Conservation (phyloP, 2,113 vertebrate species). For the Cairina moschata region DNA sequence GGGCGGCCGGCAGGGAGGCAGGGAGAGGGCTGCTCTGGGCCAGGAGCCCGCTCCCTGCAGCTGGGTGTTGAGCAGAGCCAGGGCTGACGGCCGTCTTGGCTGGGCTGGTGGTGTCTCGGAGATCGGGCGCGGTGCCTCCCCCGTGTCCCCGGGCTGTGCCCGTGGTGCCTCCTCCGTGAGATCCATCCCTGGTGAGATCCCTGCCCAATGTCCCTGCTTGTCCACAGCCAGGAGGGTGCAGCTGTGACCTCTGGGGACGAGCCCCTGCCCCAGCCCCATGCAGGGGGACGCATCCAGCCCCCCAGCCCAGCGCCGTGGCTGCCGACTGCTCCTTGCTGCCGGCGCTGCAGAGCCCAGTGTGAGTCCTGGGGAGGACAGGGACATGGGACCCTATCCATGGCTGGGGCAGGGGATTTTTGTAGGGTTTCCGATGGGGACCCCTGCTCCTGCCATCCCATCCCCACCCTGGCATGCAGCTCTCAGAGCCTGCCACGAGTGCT, state of each 20-base stretch:
- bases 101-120: not conserved
- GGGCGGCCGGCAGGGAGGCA: accelerated
- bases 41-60: not conserved
- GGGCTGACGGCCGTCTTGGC: not conserved
- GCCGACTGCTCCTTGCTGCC: not conserved
- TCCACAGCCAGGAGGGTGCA: not conserved
- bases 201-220: too few species aligned
- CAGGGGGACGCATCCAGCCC: accelerated
- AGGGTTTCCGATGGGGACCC: too few species aligned
- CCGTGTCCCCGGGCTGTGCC: not conserved
- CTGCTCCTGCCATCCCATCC: not conserved
- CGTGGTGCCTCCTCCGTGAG: too few species aligned
- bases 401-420: not conserved
- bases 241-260: not conserved
- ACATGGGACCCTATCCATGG: not conserved
- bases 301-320: accelerated
- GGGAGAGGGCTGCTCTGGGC: not conserved
- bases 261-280: accelerated
- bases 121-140: not conserved
- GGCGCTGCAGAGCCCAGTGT: accelerated
- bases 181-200: too few species aligned
- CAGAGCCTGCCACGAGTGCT: not conserved
- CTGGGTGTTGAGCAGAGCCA: not conserved
- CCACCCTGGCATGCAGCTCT: not conserved
- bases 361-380: not conserved